Evolutionary conservation across 2,888 invertebrate species (phyloP).

Genomic region (Callimorpha dominula): DNA sequence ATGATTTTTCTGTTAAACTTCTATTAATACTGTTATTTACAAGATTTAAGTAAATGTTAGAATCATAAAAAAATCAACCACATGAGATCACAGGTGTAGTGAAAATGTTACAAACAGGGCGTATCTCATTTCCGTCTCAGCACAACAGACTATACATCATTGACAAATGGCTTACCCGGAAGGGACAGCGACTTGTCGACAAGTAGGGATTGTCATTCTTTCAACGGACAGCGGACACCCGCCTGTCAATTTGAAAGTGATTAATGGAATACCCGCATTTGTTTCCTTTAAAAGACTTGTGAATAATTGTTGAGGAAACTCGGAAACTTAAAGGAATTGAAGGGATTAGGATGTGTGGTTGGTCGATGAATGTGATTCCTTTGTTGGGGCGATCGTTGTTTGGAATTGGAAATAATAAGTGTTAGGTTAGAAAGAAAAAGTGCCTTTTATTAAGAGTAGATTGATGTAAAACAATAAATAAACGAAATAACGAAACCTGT

Average conservation of each 20-base stretch:
- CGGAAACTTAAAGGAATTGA: constrained; percentile 19
- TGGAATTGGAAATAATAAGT: neutral
- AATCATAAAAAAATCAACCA: constrained; percentile 6
- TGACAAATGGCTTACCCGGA: constrained; percentile 72
- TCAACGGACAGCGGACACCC: constrained; percentile 50
- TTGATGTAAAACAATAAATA: too few relatives aligned
- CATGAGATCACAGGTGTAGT: constrained; percentile 34
- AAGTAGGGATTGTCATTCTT: constrained; percentile 60
- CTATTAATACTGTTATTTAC: neutral
- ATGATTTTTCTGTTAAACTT: neutral
- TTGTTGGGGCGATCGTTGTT: neutral
- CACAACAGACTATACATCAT: constrained; percentile 48
- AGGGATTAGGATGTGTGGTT: constrained; percentile 12
- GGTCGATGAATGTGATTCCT: constrained; percentile 24
- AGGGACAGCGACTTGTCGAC: constrained; percentile 55
- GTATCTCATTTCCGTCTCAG: constrained; percentile 56
- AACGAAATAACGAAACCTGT: too few relatives aligned
- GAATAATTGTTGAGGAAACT: constrained; percentile 32
- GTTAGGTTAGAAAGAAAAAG: too few relatives aligned
- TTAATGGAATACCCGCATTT: constrained; percentile 68
- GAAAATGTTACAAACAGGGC: constrained; percentile 54
- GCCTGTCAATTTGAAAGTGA: constrained; percentile 65
- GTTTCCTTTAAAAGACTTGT: constrained; percentile 56
- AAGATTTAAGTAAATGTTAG: neutral
- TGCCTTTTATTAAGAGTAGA: too few relatives aligned